phyloP scores from a whole-genome alignment of 2,888 invertebrate genomes.

The Pemphredon lugubris region DNA sequence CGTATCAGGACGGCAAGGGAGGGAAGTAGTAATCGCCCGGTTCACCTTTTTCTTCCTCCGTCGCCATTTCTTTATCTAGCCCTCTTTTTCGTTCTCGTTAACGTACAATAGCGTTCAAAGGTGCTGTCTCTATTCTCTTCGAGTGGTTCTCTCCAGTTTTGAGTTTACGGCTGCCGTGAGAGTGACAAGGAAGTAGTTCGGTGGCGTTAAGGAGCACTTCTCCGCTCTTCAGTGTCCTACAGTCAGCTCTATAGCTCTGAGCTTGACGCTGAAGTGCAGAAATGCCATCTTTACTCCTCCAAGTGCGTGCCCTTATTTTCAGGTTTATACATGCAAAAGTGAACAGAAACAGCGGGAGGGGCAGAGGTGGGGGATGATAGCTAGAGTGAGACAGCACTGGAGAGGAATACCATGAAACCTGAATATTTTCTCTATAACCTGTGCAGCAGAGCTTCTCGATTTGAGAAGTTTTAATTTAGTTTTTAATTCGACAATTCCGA shows the following conservation, averaged over 20 bases:
- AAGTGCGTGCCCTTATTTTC: not conserved
- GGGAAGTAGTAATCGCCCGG: not conserved
- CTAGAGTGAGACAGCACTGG: too few species aligned
- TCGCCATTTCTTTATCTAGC: not conserved
- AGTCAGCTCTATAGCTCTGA: not conserved
- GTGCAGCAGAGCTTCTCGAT: too few species aligned
- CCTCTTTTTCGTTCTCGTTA: not conserved
- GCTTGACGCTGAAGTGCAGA: not conserved
- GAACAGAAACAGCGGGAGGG: too few species aligned
- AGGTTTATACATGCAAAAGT: not conserved
- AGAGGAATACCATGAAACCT: too few species aligned
- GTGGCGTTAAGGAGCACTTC: not conserved
- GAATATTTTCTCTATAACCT: too few species aligned
- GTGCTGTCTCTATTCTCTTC: not conserved
- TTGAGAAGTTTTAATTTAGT: too few species aligned
- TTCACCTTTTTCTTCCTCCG: not conserved
- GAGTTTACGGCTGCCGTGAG: not conserved
- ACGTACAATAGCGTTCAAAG: not conserved
- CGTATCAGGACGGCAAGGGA: conserved; percentile 8
- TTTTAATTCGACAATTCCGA: too few species aligned
- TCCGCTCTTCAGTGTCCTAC: not conserved
- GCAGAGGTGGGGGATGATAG: too few species aligned
- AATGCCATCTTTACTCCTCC: not conserved
- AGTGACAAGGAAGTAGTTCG: not conserved
- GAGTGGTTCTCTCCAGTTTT: not conserved